Conservation (phyloP, 2,113 vertebrate genomes). For the Sylvietta virens region DNA sequence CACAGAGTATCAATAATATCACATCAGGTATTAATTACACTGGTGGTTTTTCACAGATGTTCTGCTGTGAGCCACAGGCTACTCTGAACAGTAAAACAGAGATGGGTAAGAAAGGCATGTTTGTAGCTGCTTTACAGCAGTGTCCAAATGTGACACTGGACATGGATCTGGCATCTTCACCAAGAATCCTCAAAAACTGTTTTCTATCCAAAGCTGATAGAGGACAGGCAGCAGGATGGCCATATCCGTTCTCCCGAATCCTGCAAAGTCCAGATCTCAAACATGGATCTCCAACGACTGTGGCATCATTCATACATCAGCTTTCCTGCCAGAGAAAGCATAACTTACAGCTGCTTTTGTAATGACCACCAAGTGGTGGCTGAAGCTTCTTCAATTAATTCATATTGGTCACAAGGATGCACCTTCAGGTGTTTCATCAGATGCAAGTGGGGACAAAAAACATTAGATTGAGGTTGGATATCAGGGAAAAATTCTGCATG, state of each 20-base stretch:
- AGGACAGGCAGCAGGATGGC: not conserved
- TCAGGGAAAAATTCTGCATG: not conserved
- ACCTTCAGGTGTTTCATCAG: not conserved
- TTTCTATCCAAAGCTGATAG: not conserved
- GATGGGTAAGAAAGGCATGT: not conserved
- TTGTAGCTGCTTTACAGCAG: not conserved
- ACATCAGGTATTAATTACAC: not conserved
- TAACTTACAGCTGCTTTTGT: not conserved
- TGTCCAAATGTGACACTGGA: not conserved
- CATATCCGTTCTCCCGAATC: accelerated
- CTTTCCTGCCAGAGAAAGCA: not conserved
- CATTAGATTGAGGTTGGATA: not conserved
- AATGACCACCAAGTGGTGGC: not conserved
- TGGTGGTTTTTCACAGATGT: not conserved
- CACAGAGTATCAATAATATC: not conserved
- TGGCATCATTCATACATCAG: not conserved
- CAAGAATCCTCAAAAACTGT: not conserved
- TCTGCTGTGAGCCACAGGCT: not conserved
- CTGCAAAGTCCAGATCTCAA: not conserved
- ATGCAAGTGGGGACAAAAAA: not conserved
- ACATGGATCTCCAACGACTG: not conserved
- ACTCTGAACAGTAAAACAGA: not conserved
- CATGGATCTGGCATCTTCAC: not conserved
- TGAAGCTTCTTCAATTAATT: not conserved
- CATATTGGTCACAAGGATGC: accelerated